Percentiles rank a stretch among this genome's conserved stretches.
Evolutionary conservation across 2,113 vertebrate genomes (phyloP).

Genomic region (Thunnus thynnus): DNA sequence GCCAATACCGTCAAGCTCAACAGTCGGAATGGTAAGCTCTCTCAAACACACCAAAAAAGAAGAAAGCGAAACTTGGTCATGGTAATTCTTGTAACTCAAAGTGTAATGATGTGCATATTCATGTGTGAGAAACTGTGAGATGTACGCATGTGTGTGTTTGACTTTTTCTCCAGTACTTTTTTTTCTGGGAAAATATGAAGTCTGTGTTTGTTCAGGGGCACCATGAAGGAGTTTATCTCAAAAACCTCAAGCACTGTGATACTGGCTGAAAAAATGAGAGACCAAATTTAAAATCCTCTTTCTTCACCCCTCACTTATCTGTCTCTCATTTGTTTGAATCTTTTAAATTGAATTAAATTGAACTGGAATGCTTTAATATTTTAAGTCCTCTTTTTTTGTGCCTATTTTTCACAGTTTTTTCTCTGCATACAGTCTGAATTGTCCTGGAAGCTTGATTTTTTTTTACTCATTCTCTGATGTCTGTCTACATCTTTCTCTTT

Average conservation of each 20-base stretch:
- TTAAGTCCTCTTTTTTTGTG: conserved; percentile 8
- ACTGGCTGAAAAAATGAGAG: conserved; percentile 30
- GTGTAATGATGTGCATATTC: background rate
- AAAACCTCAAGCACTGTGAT: conserved; percentile 3
- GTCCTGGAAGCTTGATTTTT: background rate
- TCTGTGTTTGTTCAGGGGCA: conserved; percentile 23
- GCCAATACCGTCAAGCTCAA: conserved; percentile 98
- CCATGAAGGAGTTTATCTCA: conserved; percentile 26
- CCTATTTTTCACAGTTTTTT: background rate
- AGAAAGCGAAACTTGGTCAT: background rate
- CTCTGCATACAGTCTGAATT: background rate
- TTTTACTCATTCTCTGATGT: background rate
- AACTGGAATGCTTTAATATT: conserved; percentile 11
- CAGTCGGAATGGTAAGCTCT: conserved; percentile 94
- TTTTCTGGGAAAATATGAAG: conserved; percentile 37
- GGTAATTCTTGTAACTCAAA: background rate
- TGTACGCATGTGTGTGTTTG: conserved; percentile 19
- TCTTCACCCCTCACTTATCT: background rate
- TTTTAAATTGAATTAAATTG: conserved; percentile 23
- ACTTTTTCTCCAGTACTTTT: conserved; percentile 27
- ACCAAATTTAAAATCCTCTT: conserved; percentile 3
- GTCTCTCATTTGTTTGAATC: conserved; percentile 5
- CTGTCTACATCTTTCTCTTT: background rate
- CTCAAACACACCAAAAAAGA: conserved; percentile 10
- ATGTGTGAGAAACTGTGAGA: background rate